These are phyloP conservation scores for Benitochromis conjunctus DNA, from an alignment of 2,113 vertebrate genomes.

Conservation along the genomic window DNA sequence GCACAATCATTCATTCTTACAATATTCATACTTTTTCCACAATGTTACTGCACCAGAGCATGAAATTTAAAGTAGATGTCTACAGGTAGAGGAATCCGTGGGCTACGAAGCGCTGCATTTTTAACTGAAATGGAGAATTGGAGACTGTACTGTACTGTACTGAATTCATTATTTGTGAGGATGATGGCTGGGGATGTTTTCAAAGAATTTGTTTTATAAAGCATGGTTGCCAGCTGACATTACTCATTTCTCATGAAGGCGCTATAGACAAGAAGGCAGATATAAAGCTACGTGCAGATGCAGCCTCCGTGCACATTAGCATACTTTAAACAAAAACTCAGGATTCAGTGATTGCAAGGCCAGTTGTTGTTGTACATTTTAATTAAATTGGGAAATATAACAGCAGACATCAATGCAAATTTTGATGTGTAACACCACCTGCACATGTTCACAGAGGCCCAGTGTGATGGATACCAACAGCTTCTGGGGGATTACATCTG, in stretches of 20 bases:
- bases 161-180: not conserved
- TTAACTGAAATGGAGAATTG: not conserved
- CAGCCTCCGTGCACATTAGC: not conserved
- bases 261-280: not conserved
- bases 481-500: not conserved
- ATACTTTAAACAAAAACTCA: not conserved
- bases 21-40: not conserved
- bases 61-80: not conserved
- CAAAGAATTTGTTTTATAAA: not conserved
- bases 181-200: not conserved
- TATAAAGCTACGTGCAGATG: not conserved
- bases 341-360: not conserved
- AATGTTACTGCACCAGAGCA: not conserved
- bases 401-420: not conserved
- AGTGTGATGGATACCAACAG: not conserved
- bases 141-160: not conserved
- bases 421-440: not conserved
- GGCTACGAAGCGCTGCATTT: not conserved
- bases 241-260: not conserved
- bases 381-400: not conserved
- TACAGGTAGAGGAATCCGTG: not conserved
- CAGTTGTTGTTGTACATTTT: not conserved
- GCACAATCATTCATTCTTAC: not conserved
- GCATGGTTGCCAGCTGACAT: not conserved
- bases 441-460: not conserved